Conservation (phyloP, 1,140 invertebrate genomes). For the Temnothorax nylanderi region DNA sequence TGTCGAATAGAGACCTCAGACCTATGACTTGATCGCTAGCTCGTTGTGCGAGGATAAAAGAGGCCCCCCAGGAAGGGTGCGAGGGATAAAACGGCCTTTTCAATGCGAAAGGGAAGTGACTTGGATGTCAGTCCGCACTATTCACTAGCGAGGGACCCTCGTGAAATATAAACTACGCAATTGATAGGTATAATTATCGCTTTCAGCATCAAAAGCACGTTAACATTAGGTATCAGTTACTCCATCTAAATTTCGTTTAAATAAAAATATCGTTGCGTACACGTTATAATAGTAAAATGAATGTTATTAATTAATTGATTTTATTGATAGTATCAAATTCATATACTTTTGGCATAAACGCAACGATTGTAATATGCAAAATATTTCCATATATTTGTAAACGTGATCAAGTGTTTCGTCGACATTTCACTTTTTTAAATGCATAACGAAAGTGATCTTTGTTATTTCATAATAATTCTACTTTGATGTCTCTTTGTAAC, state of each 20-base stretch:
- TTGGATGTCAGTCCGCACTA: slow-evolving; percentile 6
- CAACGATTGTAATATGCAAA: neutral
- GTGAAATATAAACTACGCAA: slow-evolving; percentile 31
- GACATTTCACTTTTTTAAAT: neutral
- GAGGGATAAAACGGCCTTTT: slow-evolving; percentile 50
- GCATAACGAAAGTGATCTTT: neutral
- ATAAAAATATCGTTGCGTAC: neutral
- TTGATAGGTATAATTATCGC: slow-evolving; percentile 21
- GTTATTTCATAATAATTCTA: neutral
- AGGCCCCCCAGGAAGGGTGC: slow-evolving; percentile 25
- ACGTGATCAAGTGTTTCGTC: neutral
- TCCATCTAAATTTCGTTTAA: neutral
- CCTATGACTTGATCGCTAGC: slow-evolving; percentile 52
- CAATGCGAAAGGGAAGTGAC: slow-evolving; percentile 37
- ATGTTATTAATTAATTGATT: neutral
- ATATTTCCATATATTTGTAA: neutral
- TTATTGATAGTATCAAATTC: neutral
- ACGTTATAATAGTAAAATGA: neutral
- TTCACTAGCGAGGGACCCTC: neutral
- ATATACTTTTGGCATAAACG: neutral
- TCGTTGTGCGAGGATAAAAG: slow-evolving; percentile 52
- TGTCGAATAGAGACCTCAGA: slow-evolving; percentile 58
- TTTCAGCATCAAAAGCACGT: neutral
- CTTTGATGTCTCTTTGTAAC: neutral
- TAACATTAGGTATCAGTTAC: neutral